Percentiles rank a stretch among this genome's conserved stretches.
These are phyloP conservation scores for Hipposideros armiger DNA, from an alignment of 2,113 vertebrate genomes.

Conservation along the genomic window DNA sequence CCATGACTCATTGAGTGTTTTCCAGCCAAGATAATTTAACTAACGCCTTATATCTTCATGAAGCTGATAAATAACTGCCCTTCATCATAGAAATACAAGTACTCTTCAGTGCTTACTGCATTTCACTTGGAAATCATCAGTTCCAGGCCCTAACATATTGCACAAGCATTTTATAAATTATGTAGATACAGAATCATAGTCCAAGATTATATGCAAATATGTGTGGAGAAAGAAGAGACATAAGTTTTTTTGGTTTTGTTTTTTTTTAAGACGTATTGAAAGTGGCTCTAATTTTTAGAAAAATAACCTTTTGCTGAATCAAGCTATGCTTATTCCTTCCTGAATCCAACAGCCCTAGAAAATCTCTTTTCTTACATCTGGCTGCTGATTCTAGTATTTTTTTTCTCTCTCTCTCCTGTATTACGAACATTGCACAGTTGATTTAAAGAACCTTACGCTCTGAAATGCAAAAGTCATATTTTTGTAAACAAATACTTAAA, in stretches of 20 bases:
- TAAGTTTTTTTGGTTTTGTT: background rate
- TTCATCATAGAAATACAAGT: background rate
- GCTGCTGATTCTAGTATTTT: background rate
- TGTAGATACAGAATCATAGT: background rate
- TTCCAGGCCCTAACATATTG: background rate
- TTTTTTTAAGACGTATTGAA: background rate
- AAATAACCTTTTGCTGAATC: background rate
- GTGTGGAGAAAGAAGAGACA: background rate
- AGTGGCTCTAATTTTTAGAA: background rate
- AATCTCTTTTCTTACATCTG: background rate
- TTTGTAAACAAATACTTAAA: conserved; percentile 35
- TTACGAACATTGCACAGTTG: background rate
- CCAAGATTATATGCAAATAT: background rate
- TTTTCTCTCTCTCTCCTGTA: background rate
- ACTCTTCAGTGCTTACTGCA: background rate
- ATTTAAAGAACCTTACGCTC: background rate
- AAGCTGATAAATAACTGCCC: background rate
- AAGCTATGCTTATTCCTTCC: conserved; percentile 2
- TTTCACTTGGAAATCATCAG: conserved; percentile 11
- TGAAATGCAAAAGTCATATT: conserved; percentile 24
- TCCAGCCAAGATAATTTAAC: conserved; percentile 39
- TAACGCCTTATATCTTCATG: background rate
- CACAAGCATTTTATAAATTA: background rate
- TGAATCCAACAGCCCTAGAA: background rate
- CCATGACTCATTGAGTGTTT: conserved; percentile 34